These are phyloP conservation scores for Tryphoninae sp. DNA, from an alignment of 2,888 invertebrate species.

Conservation along the genomic window DNA sequence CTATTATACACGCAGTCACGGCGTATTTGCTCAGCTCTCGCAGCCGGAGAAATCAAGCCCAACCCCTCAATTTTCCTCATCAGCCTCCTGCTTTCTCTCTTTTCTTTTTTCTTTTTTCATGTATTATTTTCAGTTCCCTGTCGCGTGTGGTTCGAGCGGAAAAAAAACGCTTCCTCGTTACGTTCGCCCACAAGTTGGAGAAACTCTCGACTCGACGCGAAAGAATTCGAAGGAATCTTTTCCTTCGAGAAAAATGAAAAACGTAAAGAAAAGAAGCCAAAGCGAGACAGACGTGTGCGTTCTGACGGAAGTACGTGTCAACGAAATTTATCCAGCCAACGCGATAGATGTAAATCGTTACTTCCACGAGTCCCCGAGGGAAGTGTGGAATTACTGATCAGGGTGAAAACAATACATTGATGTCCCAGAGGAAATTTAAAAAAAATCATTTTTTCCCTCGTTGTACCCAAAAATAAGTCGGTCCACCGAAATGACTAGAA, in stretches of 20 bases:
- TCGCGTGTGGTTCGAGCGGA: conserved; percentile 11
- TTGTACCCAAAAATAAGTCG: neutral
- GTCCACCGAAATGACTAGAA: neutral
- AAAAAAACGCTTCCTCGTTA: conserved; percentile 43
- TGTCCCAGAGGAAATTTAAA: neutral
- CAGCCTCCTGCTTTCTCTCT: conserved; percentile 7
- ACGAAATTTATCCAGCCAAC: conserved; percentile 47
- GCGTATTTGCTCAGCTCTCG: conserved; percentile 62
- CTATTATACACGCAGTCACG: conserved; percentile 41
- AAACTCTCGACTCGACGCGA: conserved; percentile 27
- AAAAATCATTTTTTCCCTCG: neutral
- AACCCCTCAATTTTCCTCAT: conserved; percentile 51
- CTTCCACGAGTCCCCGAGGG: conserved; percentile 6
- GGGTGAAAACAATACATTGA: neutral
- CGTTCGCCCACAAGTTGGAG: conserved; percentile 25
- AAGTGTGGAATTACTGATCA: neutral
- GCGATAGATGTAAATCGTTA: conserved; percentile 40
- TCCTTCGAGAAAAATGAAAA: conserved; percentile 38
- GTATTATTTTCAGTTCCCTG: conserved; percentile 55
- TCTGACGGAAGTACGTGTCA: conserved; percentile 56
- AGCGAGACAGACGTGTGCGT: conserved; percentile 29
- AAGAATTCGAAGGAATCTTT: conserved; percentile 20
- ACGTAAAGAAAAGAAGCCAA: conserved; percentile 18
- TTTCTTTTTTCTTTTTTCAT: neutral
- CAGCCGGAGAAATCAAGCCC: conserved; percentile 52